Base-by-base conservation (phyloP, 1,140 invertebrate species). In the Brachionus paranguensis region DNA sequence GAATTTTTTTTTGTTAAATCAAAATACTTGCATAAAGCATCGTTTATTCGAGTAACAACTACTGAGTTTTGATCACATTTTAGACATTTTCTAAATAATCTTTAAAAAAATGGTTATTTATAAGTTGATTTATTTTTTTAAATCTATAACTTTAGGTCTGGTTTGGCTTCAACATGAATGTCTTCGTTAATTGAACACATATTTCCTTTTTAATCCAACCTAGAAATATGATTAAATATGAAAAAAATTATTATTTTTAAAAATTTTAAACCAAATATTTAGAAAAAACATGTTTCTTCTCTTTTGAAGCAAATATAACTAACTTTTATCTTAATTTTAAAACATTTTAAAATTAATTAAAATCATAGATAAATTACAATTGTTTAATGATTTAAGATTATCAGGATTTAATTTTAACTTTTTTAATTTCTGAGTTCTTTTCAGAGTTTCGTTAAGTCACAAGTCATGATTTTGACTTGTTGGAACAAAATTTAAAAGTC, bases 31-130 rank as follows among this genome's bases (percentile, higher is more conserved):
- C 78, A 81, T 47, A 81, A 20, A 1, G 78, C 53, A 81, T 81
- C 78, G 20, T 81, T 81, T 29, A 81, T 81, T 64, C 78, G 12
- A 12, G 78, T 81, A 27, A 68, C 64, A 24, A 81, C 33, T 6
- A 81, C 43, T 12, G 78, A 81, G 20, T 60, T 81, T 27, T 81
- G 7, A 29, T 81, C 78, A 68, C 78, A 81, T 37, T 81, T 81
- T 17, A 81, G 29, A 17, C 78, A 81, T 47, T 81, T 81, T 64
- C 64, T 60, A 47, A 64, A 81, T 11, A 81, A 64, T 14, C 78
- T 81, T 74, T 74, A 12, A 14, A 17, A 41, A 37, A 37, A 37
- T 37, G 6, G 33, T 37, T 6, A 37, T 7, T 37, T 7, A 37
- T 7, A 7, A 37, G 6, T 37, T 7, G 0, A 37, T 37, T 37